Evolutionary conservation across 2,888 invertebrate species (phyloP).

Genomic region (Habroteleia sp.): DNA sequence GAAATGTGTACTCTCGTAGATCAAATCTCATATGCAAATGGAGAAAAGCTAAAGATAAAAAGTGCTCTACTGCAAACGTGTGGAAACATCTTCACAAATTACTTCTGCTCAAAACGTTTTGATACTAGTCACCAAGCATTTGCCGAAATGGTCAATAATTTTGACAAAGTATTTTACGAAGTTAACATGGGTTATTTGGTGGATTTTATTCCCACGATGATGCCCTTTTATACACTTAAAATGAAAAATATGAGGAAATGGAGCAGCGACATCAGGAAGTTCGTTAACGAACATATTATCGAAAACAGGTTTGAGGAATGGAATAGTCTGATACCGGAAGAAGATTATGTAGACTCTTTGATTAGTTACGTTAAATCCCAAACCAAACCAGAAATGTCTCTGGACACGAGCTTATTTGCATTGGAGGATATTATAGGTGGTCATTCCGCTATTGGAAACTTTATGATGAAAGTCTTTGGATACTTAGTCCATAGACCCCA

Average conservation of each 20-base stretch:
- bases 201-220: constrained; percentile 84
- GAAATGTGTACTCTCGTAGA: constrained; percentile 79
- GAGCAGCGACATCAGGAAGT: constrained; percentile 83
- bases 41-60: constrained; percentile 78
- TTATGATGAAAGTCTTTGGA: constrained; percentile 84
- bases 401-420: constrained; percentile 83
- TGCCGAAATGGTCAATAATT: constrained; percentile 82
- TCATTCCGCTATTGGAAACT: constrained; percentile 85
- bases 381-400: constrained; percentile 80
- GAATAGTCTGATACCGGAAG: constrained; percentile 75
- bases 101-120: constrained; percentile 84
- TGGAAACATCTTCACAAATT: constrained; percentile 84
- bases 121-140: constrained; percentile 81
- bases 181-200: constrained; percentile 86
- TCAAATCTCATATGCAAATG: constrained; percentile 68
- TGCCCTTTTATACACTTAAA: constrained; percentile 82
- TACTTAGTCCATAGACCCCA: constrained; percentile 82
- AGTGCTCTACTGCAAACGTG: constrained; percentile 82
- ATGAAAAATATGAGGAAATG: constrained; percentile 82
- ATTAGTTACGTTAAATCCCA: constrained; percentile 82
- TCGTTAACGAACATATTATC: constrained; percentile 82
- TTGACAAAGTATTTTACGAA: constrained; percentile 86
- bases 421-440: constrained; percentile 84
- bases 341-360: constrained; percentile 84
- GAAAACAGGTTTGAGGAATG: constrained; percentile 80